Base-by-base conservation (phyloP, 2,113 vertebrate species). In the Anser cygnoides region DNA sequence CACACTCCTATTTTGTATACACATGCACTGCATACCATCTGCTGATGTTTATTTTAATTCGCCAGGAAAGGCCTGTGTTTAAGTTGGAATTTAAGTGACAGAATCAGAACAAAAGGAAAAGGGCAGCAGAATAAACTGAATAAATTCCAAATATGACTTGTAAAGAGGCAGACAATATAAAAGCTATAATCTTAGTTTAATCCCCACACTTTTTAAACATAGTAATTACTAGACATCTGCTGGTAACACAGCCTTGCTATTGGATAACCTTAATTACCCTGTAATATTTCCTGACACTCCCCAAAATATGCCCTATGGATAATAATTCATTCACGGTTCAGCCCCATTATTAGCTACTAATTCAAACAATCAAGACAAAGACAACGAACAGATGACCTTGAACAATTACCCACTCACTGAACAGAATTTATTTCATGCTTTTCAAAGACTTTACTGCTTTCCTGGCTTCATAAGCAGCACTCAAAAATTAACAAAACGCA, bases 211-310 rank as follows among this genome's bases (percentile, higher is more conserved):
- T 97, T 97, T 97, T 97, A 98, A 98, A 98, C 97, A 98, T 91
- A 98, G 98, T 98, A 98, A 98, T 98, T 98, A 98, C 31, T 96
- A 96, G 96, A 97, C 98, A 98, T 98, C 98, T 98, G 98, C 98
- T 96, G 96, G 94, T 98, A 97, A 96, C 97, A 96, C 78, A 89
- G 97, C 95, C 95, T 96, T 95, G 96, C 98, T 96, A 98, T 98
- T 98, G 98, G 98, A 91, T 97, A 97, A 97, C 96, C 93, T 97
- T 98, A 98, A 98, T 98, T 97, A 98, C 97, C 97, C 98, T 97
- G 97, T 97, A 97, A 98, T 98, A 98, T 98, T 97, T 98, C 97
- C 97, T 97, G 97, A 98, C 97, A 97, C 98, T 97, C 97, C 98
- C 98, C 97, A 92, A 98, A 98, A 98, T 98, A 97, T 97, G 97